These are phyloP conservation scores for Deroplatys truncata DNA, from an alignment of 2,888 invertebrate genomes.

Conservation along the genomic window DNA sequence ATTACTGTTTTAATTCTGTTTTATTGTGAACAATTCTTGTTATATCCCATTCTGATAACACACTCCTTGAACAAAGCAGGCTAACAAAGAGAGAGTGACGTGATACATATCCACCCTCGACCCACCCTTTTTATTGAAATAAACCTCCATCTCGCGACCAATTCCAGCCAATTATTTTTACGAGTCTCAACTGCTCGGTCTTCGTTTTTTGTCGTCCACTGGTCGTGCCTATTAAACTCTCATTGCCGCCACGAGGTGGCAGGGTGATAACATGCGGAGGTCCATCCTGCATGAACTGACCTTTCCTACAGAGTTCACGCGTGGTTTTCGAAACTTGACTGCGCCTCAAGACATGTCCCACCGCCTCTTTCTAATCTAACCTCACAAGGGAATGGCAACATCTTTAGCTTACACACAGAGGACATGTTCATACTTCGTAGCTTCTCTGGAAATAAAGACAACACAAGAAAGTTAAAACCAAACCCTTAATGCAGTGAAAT, in stretches of 20 bases:
- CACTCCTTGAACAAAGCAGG: background rate
- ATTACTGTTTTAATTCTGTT: no score
- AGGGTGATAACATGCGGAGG: background rate
- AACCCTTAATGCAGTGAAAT: no score
- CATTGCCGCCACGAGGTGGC: background rate
- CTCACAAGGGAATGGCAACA: background rate
- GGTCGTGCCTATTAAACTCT: background rate
- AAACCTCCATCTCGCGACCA: background rate
- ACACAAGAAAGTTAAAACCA: no score
- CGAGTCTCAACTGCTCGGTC: background rate
- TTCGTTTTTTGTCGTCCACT: background rate
- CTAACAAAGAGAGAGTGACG: background rate
- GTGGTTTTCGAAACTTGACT: background rate
- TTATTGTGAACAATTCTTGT: no score
- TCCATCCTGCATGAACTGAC: background rate
- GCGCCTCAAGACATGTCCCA: background rate
- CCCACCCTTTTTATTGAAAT: background rate
- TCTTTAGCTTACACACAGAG: no score
- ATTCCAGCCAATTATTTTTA: background rate
- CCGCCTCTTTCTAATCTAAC: background rate
- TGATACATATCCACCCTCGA: background rate
- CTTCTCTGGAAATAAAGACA: no score
- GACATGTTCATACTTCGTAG: no score
- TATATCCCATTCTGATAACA: no score
- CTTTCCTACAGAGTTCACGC: background rate